Evolutionary conservation across 2,888 invertebrate species (phyloP).

Genomic region (Cordilura impudica): DNA sequence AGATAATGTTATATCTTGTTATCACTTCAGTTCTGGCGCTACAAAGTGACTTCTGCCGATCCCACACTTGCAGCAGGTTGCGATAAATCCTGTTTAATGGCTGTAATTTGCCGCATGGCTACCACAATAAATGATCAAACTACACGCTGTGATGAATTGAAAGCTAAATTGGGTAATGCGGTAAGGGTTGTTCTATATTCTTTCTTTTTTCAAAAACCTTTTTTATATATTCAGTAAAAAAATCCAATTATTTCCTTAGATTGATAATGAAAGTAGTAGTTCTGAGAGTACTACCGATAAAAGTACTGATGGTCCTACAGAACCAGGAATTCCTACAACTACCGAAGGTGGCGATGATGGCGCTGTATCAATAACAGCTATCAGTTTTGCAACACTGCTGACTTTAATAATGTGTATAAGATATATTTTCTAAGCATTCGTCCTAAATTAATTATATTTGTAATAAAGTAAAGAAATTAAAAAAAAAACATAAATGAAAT

Average conservation of each 20-base stretch:
- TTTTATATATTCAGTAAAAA: too few species aligned
- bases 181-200: conserved; percentile 65
- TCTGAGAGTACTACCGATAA: not conserved
- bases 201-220: not conserved
- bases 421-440: conserved; percentile 54
- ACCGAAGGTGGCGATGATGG: conserved; percentile 63
- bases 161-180: conserved; percentile 63
- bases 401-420: conserved; percentile 59
- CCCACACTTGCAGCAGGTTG: conserved; percentile 70
- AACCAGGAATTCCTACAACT: conserved; percentile 3
- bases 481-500: not conserved
- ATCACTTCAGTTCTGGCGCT: conserved; percentile 68
- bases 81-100: conserved; percentile 67
- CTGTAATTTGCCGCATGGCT: conserved; percentile 69
- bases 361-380: conserved; percentile 61
- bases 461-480: not conserved
- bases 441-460: not conserved
- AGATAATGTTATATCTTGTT: not conserved
- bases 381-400: conserved; percentile 63
- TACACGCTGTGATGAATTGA: conserved; percentile 69
- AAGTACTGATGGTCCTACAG: not conserved
- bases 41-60: conserved; percentile 69
- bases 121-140: conserved; percentile 69
- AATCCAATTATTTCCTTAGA: conserved; percentile 57
- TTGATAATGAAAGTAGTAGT: conserved; percentile 66